Evolutionary conservation across 2,797 vertebrate species (phyloP), one percentile per base, ranked within the genome.

Genomic region (Paramormyrops hopkinsi): DNA sequence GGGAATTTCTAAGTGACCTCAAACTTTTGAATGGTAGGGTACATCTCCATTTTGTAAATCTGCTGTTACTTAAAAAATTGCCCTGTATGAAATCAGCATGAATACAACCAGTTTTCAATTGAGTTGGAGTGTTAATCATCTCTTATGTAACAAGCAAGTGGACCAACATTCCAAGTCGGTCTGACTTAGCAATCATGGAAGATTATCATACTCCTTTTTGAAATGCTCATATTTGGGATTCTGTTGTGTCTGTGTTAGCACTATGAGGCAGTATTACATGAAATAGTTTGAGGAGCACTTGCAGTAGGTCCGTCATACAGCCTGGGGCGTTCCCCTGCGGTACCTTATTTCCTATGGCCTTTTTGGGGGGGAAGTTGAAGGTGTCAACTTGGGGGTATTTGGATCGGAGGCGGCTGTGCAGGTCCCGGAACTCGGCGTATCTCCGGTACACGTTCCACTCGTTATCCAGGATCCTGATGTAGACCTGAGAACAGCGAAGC

Each of bases 331-430:
- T 29, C 9, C 62, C 44, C n/a, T n/a, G 53, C 69, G 92, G 92
- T 96, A 99, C 99, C 98, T 99, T 99, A 96, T 99, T 99, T 91
- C 99, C 98, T 69, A 99, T 97, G 92, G 98, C 98, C 95, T 99
- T 99, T 93, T 99, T 99, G 11, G 99, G 99, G 7, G 99, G 99
- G 92, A 99, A 99, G 94, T 91, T 97, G 92, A 97, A 98, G 91
- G 96, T 93, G 92, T 97, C 96, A 91, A 98, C 97, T 93, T 97
- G 97, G 0, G 97, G 97, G 92, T 97, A 99, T 89, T 96, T 97
- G 69, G 87, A 93, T 90, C 98, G 96, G 41, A 99, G 93, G 91
- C 96, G 96, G 92, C 97, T 97, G 94, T 99, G 98, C 90, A 99
- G 94, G 89, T 94, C 95, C 87, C 98, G 95, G 94, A 99, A 99